A percentile compares a stretch with the other conserved stretches of the same genome.
phyloP scores from a whole-genome alignment of 2,797 vertebrate genomes.

The Furcifer pardalis region DNA sequence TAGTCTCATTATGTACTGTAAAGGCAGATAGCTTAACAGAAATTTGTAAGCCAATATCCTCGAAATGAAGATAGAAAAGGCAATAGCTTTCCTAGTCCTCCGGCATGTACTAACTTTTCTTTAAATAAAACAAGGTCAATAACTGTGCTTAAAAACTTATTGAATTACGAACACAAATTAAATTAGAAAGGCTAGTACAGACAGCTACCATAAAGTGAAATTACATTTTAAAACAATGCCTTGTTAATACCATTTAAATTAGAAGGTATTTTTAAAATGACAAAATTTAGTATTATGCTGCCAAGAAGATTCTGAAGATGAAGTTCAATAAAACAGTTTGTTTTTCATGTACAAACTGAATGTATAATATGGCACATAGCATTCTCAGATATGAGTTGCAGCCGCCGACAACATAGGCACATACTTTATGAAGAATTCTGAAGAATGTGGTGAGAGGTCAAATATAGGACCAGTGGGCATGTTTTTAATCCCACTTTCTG shows the following conservation, averaged over 20 bases:
- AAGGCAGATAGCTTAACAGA: neutral
- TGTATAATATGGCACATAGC: neutral
- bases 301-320: too few species aligned
- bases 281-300: neutral
- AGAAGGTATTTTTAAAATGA: neutral
- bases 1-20: neutral
- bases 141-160: neutral
- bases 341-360: neutral
- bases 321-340: too few species aligned
- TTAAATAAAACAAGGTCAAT: slow-evolving; percentile 4
- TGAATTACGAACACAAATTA: neutral
- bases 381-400: too few species aligned
- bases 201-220: neutral
- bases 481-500: neutral
- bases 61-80: neutral
- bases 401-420: too few species aligned
- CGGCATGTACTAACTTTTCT: neutral
- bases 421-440: neutral
- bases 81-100: neutral
- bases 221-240: neutral
- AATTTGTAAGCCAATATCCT: slow-evolving; percentile 1
- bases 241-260: neutral
- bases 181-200: neutral
- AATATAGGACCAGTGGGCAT: neutral
- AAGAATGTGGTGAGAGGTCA: neutral